Conservation (phyloP, 2,888 invertebrate species). For the Drosophila cognata region DNA sequence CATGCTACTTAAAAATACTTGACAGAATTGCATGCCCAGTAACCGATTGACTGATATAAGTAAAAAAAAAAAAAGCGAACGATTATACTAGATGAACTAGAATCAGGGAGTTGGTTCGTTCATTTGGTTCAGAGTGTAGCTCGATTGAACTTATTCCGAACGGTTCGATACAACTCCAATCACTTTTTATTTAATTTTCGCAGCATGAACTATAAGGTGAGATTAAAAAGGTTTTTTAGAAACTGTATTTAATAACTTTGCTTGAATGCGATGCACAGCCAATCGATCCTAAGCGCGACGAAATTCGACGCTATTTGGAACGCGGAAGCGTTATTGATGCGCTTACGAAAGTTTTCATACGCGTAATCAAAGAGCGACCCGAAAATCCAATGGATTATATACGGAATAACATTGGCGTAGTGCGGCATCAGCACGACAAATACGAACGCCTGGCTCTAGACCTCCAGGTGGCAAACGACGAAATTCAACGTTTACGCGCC, state of each 20-base stretch:
- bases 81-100: neutral
- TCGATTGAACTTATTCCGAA: constrained; percentile 22
- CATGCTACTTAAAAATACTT: constrained; percentile 23
- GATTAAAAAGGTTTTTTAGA: neutral
- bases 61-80: neutral
- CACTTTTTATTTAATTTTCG: constrained; percentile 34
- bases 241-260: neutral
- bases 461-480: constrained; percentile 74
- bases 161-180: constrained; percentile 20
- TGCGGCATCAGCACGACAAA: constrained; percentile 78
- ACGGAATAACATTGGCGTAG: constrained; percentile 80
- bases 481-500: constrained; percentile 75
- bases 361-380: constrained; percentile 82
- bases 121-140: constrained; percentile 5
- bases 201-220: constrained; percentile 80
- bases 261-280: constrained; percentile 67
- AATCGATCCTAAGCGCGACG: constrained; percentile 84
- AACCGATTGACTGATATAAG: neutral
- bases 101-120: constrained; percentile 5
- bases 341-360: constrained; percentile 83
- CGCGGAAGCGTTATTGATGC: constrained; percentile 84
- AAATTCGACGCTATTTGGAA: constrained; percentile 84
- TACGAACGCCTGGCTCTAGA: constrained; percentile 79
- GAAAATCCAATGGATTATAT: constrained; percentile 84
- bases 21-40: neutral